These are phyloP conservation scores for Epiperipatus broadwayi DNA, from an alignment of 2,888 invertebrate species.

Conservation along the genomic window DNA sequence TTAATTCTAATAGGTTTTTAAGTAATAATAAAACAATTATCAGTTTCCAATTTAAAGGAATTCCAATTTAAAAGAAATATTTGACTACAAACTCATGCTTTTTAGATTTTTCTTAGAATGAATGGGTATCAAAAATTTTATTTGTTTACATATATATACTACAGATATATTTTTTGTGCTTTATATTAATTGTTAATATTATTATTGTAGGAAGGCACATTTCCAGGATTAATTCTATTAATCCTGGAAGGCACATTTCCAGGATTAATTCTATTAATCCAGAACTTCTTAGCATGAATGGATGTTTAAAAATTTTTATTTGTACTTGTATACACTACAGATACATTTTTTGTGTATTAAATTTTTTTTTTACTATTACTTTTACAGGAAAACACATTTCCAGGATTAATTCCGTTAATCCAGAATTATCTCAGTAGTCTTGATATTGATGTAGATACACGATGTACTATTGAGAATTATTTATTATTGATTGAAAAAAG, in stretches of 20 bases:
- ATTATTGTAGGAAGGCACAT: constrained; percentile 48
- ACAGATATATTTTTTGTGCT: constrained; percentile 8
- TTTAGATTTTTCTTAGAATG: constrained; percentile 12
- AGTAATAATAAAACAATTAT: no score
- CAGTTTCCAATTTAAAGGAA: no score
- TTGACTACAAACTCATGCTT: no score
- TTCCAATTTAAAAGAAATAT: no score
- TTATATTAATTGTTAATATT: constrained; percentile 4
- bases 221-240: constrained; percentile 82
- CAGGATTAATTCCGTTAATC: constrained; percentile 80
- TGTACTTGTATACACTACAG: neutral
- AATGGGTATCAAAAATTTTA: neutral
- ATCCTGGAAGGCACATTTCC: no score
- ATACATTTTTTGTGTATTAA: constrained; percentile 8
- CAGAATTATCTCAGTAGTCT: constrained; percentile 80
- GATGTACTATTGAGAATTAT: constrained; percentile 91
- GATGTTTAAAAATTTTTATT: neutral
- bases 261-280: constrained; percentile 13
- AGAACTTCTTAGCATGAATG: constrained; percentile 8
- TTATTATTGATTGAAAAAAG: constrained; percentile 57
- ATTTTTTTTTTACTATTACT: constrained; percentile 5
- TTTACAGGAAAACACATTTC: constrained; percentile 59
- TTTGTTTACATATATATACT: neutral
- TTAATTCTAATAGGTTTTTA: no score
- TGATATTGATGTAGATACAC: constrained; percentile 95